A percentile compares a stretch with the other conserved stretches of the same genome.
These are phyloP conservation scores for Athetis lepigone DNA, from an alignment of 2,888 invertebrate genomes.

Conservation along the genomic window DNA sequence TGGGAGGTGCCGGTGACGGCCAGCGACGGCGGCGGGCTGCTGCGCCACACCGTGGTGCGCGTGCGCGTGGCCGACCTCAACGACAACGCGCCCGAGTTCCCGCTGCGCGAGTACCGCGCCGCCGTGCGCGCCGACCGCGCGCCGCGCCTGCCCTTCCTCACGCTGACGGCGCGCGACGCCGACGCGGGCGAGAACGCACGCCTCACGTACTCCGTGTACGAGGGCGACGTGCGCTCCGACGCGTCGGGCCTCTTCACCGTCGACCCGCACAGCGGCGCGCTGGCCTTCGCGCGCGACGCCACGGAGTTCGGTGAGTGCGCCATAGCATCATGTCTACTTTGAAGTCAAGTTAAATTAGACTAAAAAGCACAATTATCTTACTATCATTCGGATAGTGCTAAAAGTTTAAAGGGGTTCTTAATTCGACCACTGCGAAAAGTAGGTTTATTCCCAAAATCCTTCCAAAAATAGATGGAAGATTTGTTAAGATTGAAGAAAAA, in stretches of 20 bases:
- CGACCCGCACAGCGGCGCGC: conserved; percentile 93
- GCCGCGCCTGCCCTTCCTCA: conserved; percentile 79
- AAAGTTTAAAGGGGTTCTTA: too few species aligned
- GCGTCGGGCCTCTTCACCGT: conserved; percentile 93
- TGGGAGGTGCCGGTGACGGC: conserved; percentile 94
- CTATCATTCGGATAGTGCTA: too few species aligned
- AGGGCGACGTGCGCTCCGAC: conserved; percentile 87
- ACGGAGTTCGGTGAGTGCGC: conserved; percentile 82
- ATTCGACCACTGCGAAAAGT: too few species aligned
- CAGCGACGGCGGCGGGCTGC: conserved; percentile 94
- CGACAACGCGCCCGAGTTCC: conserved; percentile 95
- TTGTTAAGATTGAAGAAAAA: too few species aligned
- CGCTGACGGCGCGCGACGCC: conserved; percentile 92
- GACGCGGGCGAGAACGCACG: conserved; percentile 94
- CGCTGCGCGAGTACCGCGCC: conserved; percentile 94
- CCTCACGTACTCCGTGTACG: conserved; percentile 94
- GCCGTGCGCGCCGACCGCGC: conserved; percentile 90
- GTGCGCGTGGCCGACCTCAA: conserved; percentile 96
- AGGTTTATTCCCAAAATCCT: too few species aligned
- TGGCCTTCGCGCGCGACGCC: conserved; percentile 92
- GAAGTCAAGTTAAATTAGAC: too few species aligned
- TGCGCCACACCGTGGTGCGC: conserved; percentile 94
- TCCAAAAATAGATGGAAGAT: too few species aligned
- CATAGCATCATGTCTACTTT: too few species aligned
- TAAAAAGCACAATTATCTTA: too few species aligned